Base-by-base conservation (phyloP, 2,113 vertebrate species). In the Oryzias melastigma region DNA sequence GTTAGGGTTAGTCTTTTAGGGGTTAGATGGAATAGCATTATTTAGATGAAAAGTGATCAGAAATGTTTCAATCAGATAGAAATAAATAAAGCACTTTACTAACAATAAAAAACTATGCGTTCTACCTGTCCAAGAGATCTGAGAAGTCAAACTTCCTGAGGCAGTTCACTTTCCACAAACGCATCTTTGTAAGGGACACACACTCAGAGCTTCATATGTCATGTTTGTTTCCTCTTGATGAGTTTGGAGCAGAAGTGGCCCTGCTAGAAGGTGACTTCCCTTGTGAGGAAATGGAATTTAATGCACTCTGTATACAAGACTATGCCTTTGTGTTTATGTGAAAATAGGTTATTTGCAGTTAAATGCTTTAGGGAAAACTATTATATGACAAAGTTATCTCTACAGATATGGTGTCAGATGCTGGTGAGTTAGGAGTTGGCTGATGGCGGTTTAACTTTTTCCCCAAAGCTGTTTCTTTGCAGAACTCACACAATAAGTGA, bases 201-300 rank as follows among this genome's bases (percentile, higher is more conserved):
- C 75, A 70, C 62, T 58, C 35, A 56, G 47, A 72, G 52, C 69
- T 52, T 52, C 71, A 81, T 71, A 58, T 84, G 82, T 77, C 70
- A 58, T 83, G 77, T 84, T 86, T 83, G 79, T 82, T 87, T 88
- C 85, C 81, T 83, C 78, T 73, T 70, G 69, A 83, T 75, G 83
- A 84, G 80, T 80, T 82, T 65, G 42, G 78, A 81, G 61, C 78
- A 83, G 82, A 82, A 68, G 75, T 77, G 74, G 76, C 69, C 67
- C 75, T 7, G 62, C 75, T 71, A 79, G 80, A 88, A 89, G 83
- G 81, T 85, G 79, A 88, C 81, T 90, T 90, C 86, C 87, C 83
- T 75, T 52, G 44, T 63, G 78, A 88, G 86, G 86, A 90, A 90
- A 83, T 83, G 77, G 83, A 86, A 88, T 86, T 86, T 75, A 83